phyloP scores from a whole-genome alignment of 2,113 vertebrate species.

The Marmota monax region DNA sequence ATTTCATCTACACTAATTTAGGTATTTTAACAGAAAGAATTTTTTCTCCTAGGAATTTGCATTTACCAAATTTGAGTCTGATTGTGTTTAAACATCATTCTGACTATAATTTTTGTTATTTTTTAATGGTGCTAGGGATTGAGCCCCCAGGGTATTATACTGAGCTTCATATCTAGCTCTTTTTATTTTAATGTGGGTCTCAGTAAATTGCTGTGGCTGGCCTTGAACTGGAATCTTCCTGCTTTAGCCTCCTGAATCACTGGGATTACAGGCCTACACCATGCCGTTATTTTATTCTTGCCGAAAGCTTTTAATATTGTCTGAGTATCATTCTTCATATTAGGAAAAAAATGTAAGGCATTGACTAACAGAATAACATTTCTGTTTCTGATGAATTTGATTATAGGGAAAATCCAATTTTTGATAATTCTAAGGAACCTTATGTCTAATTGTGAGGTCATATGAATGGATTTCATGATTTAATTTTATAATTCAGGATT shows the following conservation, averaged over 20 bases:
- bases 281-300: neutral
- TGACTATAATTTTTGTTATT: neutral
- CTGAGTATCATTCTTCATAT: conserved; percentile 30
- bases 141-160: neutral
- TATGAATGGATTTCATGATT: conserved; percentile 17
- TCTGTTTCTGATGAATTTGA: conserved; percentile 30
- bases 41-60: neutral
- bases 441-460: conserved; percentile 11
- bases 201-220: neutral
- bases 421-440: neutral
- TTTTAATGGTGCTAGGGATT: neutral
- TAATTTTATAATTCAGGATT: conserved; percentile 11
- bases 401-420: neutral
- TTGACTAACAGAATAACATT: neutral
- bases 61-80: conserved; percentile 45
- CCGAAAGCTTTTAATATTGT: conserved; percentile 26
- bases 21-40: conserved; percentile 24
- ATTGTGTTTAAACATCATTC: conserved; percentile 46
- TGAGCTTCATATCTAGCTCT: neutral
- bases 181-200: neutral
- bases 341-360: conserved; percentile 13
- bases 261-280: neutral
- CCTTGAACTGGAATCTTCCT: neutral
- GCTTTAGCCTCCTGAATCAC: neutral
- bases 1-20: conserved; percentile 37